Evolutionary conservation across 2,113 vertebrate genomes (phyloP).

Genomic region (Saguinus midas): DNA sequence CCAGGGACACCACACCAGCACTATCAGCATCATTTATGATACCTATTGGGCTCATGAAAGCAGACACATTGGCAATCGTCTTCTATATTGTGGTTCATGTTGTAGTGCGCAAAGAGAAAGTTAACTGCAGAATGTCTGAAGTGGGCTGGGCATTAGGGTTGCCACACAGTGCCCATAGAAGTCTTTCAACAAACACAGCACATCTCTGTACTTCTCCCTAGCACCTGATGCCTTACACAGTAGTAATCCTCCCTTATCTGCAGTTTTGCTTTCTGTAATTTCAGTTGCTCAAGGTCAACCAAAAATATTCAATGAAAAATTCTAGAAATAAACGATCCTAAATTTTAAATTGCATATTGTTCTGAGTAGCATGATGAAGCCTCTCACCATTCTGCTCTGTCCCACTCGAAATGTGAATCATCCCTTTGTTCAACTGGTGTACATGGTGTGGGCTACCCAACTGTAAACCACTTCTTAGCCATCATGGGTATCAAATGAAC

Average conservation of each 20-base stretch:
- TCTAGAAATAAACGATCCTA: neutral
- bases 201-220: neutral
- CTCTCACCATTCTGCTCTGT: neutral
- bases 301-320: neutral
- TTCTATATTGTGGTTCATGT: neutral
- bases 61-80: neutral
- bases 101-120: neutral
- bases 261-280: neutral
- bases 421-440: neutral
- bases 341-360: neutral
- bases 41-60: neutral
- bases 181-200: neutral
- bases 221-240: fast-evolving
- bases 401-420: neutral
- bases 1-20: neutral
- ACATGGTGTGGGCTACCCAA: neutral
- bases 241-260: neutral
- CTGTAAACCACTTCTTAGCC: neutral
- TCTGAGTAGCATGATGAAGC: neutral
- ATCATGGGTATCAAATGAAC: neutral
- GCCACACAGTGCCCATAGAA: neutral
- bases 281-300: neutral
- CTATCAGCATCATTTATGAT: neutral
- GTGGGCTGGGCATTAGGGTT: neutral
- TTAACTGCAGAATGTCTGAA: neutral